phyloP scores from a whole-genome alignment of 1,140 invertebrate species.

The Drosophila tropicalis region DNA sequence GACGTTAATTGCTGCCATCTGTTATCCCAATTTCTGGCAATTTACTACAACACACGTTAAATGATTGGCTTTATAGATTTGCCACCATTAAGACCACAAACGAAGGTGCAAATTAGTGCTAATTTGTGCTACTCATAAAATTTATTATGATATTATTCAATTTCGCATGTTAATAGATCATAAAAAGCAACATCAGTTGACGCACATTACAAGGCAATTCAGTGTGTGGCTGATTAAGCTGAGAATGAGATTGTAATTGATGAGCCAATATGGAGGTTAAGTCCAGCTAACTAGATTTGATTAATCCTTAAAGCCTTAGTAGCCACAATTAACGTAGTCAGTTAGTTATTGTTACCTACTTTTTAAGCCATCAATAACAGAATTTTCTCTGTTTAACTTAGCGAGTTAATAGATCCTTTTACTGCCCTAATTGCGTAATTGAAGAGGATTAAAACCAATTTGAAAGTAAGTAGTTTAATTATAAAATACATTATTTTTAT shows the following conservation, averaged over 20 bases:
- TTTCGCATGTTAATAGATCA: neutral
- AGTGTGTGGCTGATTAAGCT: neutral
- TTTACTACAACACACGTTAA: neutral
- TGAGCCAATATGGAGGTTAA: neutral
- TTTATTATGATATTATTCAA: constrained; percentile 24
- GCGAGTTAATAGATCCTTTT: no score
- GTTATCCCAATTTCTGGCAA: neutral
- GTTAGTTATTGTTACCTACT: no score
- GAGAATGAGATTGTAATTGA: constrained; percentile 6
- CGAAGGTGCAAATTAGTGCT: constrained; percentile 3
- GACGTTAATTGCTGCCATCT: neutral
- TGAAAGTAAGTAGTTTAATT: no score
- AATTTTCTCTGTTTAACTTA: no score
- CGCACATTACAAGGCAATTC: constrained; percentile 5
- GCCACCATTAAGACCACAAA: constrained; percentile 4
- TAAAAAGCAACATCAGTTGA: constrained; percentile 1
- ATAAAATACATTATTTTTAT: no score
- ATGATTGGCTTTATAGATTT: neutral
- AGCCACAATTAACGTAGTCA: no score
- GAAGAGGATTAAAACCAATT: no score
- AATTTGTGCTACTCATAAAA: constrained; percentile 2
- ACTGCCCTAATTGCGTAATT: no score
- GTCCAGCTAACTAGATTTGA: no score
- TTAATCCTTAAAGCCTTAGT: no score
- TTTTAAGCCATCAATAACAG: no score